Evolutionary conservation across 2,888 invertebrate species (phyloP), one percentile per base, ranked within the genome.

Genomic region (Vesta saturnalis): DNA sequence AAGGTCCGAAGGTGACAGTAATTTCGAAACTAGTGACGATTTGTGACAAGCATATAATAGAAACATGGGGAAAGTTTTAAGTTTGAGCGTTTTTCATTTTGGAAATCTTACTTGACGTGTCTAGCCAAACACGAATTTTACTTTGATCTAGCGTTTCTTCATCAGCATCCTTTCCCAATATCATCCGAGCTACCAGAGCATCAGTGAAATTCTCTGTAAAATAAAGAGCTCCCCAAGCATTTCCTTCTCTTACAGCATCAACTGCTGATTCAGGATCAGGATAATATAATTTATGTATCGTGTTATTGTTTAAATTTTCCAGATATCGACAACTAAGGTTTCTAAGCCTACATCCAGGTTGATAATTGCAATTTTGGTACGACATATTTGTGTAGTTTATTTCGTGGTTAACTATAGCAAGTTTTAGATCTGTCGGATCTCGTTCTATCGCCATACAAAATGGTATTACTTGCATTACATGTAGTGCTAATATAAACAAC

Each of bases 141-240:
- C 95, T 95, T 72, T 93, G 93, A 73, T 93, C 91, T 62, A 96
- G 88, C 0, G 94, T 95, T 76, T 95, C 95, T 69, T 94, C 92
- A 79, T 95, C 95, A 0, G 94, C 91, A 19, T 94, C 92, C 77
- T 92, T 91, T 47, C 93, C 94, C 71, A 94, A 84, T 23, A 91
- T 90, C 84, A 94, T 89, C 74, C 95, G 87, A 0, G 94, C 94
- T 0, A 94, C 91, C 30, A 96, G 86, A 0, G 94, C 94, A 72
- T 92, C 92, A 0, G 96, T 94, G 77, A 96, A 97, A 81, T 96
- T 96, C 78, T 93, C 91, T 19, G 94, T 93, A 78, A 97, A 94
- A 80, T 93, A 92, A 4, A 97, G 82, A 6, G 93, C 93, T 1
- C 96, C 96, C 96, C 97, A 97, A 0, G 94, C 93, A 19, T 92